Conservation (phyloP, 1,140 invertebrate species). For the Gryllus bimaculatus region DNA sequence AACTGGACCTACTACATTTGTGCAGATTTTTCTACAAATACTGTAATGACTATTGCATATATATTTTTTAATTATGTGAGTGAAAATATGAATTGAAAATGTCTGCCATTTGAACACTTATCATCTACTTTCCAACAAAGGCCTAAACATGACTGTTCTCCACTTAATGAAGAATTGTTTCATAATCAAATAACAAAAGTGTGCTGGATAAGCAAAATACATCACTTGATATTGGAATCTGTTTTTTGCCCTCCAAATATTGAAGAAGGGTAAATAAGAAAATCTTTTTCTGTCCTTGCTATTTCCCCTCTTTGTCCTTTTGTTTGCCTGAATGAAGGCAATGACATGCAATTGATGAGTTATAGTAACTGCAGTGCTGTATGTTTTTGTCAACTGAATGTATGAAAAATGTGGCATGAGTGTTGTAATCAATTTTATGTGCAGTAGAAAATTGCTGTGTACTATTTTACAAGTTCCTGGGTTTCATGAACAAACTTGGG, state of each 20-base stretch:
- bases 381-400: background rate
- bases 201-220: background rate
- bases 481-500: conserved; percentile 14
- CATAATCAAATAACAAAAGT: background rate
- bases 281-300: no score
- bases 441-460: conserved; percentile 16
- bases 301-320: no score
- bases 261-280: no score
- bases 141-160: conserved; percentile 3
- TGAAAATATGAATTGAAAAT: background rate
- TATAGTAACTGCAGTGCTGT: background rate
- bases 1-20: background rate
- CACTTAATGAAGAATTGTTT: background rate
- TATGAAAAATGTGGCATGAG: background rate
- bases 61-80: conserved; percentile 2
- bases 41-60: background rate
- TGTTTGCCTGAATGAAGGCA: background rate
- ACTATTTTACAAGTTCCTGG: conserved; percentile 18
- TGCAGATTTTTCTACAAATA: conserved; percentile 1
- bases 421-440: conserved; percentile 10
- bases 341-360: background rate
- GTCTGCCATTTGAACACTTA: background rate
- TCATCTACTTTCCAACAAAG: background rate
- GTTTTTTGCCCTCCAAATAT: no score
- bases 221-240: background rate